Conservation (phyloP, 1,140 invertebrate species). For the Spodoptera litura region DNA sequence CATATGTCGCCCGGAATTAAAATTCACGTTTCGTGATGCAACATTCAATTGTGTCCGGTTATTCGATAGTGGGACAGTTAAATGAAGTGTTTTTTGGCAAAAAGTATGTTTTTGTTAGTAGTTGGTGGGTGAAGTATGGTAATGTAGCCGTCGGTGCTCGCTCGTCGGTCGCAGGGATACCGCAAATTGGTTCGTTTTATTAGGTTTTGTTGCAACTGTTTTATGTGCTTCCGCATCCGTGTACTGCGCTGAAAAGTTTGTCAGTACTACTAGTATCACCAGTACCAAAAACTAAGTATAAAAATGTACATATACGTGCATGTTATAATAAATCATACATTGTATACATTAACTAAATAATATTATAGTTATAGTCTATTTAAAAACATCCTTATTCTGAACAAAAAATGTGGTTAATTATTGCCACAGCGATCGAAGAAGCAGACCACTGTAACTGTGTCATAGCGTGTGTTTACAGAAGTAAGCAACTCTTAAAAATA, state of each 20-base stretch:
- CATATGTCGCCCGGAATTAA: constrained; percentile 79
- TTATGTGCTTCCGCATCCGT: neutral
- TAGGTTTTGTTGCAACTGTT: constrained; percentile 33
- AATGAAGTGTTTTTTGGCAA: constrained; percentile 38
- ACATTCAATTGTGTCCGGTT: constrained; percentile 59
- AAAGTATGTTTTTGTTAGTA: constrained; percentile 31
- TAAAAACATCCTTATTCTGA: too few relatives aligned
- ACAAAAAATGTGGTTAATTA: too few relatives aligned
- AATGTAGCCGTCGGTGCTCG: constrained; percentile 1
- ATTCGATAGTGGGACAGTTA: constrained; percentile 44
- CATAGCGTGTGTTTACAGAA: too few relatives aligned
- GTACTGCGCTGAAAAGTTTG: neutral
- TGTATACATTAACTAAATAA: too few relatives aligned
- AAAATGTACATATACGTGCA: too few relatives aligned
- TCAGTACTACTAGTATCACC: neutral
- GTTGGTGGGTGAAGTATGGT: constrained; percentile 36
- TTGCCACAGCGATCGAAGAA: too few relatives aligned
- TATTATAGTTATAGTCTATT: too few relatives aligned
- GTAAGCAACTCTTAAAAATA: too few relatives aligned
- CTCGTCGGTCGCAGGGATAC: neutral
- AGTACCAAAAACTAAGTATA: neutral
- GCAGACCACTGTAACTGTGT: too few relatives aligned
- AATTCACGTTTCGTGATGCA: constrained; percentile 73
- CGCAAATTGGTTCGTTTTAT: constrained; percentile 37
- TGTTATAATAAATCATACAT: too few relatives aligned